Evolutionary conservation across 2,113 vertebrate genomes (phyloP).

Genomic region (Gymnogyps californianus): DNA sequence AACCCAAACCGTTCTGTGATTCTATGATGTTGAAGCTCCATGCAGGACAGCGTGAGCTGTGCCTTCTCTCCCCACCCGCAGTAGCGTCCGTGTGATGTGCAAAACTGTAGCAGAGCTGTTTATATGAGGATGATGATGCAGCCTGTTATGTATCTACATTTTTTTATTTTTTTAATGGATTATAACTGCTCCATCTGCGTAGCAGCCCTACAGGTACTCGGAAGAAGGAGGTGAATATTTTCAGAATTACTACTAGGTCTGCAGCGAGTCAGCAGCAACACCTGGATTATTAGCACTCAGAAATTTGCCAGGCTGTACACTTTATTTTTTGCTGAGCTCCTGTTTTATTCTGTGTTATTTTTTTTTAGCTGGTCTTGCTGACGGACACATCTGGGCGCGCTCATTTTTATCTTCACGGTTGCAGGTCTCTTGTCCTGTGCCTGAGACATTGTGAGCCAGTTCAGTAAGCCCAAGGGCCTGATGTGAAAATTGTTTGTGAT

Average conservation of each 20-base stretch:
- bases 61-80: not conserved
- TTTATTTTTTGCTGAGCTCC: not conserved
- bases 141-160: not conserved
- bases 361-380: not conserved
- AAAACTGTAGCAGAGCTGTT: not conserved
- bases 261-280: not conserved
- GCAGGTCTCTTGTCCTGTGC: not conserved
- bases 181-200: not conserved
- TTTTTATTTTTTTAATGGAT: not conserved
- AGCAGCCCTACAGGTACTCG: not conserved
- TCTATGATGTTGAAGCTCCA: not conserved
- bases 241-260: not conserved
- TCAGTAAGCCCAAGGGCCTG: not conserved
- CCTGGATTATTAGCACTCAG: not conserved
- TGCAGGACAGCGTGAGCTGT: not conserved
- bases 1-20: not conserved
- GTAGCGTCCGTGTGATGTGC: fast-evolving
- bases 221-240: not conserved
- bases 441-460: not conserved
- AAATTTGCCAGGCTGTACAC: not conserved
- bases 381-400: fast-evolving
- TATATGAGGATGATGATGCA: not conserved
- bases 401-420: not conserved
- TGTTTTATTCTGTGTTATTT: not conserved
- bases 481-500: not conserved